Conservation (phyloP, 2,113 vertebrate species). For the Trochalopteron elliotii region DNA sequence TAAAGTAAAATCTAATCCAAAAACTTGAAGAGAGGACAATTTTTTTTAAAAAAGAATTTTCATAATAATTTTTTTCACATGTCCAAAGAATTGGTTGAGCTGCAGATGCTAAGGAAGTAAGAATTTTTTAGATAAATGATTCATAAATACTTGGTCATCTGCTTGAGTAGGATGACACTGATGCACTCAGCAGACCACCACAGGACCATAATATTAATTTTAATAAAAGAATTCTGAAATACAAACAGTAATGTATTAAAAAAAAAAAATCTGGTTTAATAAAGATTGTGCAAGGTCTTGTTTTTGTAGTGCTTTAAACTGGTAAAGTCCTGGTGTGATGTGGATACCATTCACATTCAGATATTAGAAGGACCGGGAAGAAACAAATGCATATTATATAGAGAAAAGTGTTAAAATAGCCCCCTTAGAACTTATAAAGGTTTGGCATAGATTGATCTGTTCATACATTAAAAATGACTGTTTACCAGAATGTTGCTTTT, state of each 20-base stretch:
- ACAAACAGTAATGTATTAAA: constrained; percentile 40
- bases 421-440: background rate
- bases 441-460: background rate
- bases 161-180: constrained; percentile 26
- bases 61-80: background rate
- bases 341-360: background rate
- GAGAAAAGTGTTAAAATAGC: background rate
- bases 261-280: constrained; percentile 7
- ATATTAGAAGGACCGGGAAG: background rate
- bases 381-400: background rate
- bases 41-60: background rate
- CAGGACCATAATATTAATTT: background rate
- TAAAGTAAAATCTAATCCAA: background rate
- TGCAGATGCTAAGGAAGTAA: background rate
- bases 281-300: constrained; percentile 37
- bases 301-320: constrained; percentile 35
- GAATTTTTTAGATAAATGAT: constrained; percentile 31
- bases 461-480: background rate
- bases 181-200: background rate
- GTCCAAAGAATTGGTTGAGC: background rate
- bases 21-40: constrained; percentile 10
- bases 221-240: constrained; percentile 39
- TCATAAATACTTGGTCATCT: constrained; percentile 3
- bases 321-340: constrained; percentile 13
- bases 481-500: background rate